Evolutionary conservation across 2,888 invertebrate genomes (phyloP).

Genomic region (Noctua pronuba): DNA sequence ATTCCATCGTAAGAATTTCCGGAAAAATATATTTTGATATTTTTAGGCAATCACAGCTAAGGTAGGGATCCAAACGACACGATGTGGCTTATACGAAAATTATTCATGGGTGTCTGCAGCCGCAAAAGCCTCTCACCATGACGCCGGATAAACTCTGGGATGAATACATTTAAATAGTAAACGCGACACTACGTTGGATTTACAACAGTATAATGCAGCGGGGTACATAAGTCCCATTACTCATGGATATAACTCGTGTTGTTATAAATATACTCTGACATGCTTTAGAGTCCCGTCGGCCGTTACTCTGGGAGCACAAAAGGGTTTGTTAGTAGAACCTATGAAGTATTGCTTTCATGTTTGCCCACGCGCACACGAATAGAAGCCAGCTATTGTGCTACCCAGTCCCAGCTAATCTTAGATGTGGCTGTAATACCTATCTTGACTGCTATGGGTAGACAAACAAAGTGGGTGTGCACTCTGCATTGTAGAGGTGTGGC

Average conservation of each 20-base stretch:
- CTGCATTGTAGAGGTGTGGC: conserved; percentile 58
- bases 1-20: conserved; percentile 45
- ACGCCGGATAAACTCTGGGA: conserved; percentile 88
- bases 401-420: conserved; percentile 57
- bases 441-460: conserved; percentile 43
- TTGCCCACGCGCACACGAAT: conserved; percentile 82
- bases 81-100: conserved; percentile 84
- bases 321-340: conserved; percentile 89
- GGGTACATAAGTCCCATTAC: conserved; percentile 87
- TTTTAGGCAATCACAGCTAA: conserved; percentile 59
- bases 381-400: conserved; percentile 66
- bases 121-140: conserved; percentile 87
- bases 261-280: conserved; percentile 88
- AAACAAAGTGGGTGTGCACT: conserved; percentile 61
- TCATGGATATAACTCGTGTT: conserved; percentile 86
- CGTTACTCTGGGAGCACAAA: conserved; percentile 85
- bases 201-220: conserved; percentile 87
- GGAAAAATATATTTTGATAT: conserved; percentile 60
- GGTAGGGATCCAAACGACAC: conserved; percentile 69
- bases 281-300: conserved; percentile 82
- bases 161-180: conserved; percentile 91
- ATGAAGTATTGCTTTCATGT: conserved; percentile 83
- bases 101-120: conserved; percentile 83
- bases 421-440: conserved; percentile 49
- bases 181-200: conserved; percentile 87